These are phyloP conservation scores for Acanthis flammea DNA, from an alignment of 2,797 vertebrate genomes.

Conservation along the genomic window DNA sequence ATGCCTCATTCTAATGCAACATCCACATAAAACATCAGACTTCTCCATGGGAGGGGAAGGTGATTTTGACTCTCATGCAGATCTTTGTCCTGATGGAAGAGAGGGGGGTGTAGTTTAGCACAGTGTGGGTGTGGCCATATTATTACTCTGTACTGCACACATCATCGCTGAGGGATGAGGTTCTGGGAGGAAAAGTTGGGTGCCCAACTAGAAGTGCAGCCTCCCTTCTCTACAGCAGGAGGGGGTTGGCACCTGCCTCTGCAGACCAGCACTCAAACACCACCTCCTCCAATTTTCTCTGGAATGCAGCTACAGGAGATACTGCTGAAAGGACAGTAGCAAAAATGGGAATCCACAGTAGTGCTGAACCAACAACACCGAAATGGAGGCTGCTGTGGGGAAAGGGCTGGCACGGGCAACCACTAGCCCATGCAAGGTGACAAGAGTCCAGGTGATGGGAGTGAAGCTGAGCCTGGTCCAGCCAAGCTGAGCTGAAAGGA, in stretches of 20 bases:
- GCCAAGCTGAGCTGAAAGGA: background rate
- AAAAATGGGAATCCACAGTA: background rate
- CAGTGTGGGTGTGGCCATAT: background rate
- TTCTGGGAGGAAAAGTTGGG: no score
- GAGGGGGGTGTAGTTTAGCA: rapidly evolving
- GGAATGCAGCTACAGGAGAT: background rate
- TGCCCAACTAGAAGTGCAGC: rapidly evolving
- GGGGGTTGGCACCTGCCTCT: no score
- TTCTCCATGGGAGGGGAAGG: background rate
- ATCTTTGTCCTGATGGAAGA: background rate
- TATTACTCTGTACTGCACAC: background rate
- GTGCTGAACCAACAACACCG: rapidly evolving
- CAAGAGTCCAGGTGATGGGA: background rate
- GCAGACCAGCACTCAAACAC: rapidly evolving
- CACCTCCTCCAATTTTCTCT: background rate
- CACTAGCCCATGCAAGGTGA: background rate
- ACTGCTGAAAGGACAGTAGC: background rate
- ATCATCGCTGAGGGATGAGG: rapidly evolving
- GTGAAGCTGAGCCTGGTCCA: rapidly evolving
- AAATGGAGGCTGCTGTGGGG: background rate
- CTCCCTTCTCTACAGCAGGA: background rate
- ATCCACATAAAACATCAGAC: background rate
- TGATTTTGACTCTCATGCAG: background rate
- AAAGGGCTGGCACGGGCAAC: rapidly evolving
- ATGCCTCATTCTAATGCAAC: background rate